Evolutionary conservation across 2,113 vertebrate genomes (phyloP), one percentile per base, ranked within the genome.

Genomic region (Neodon shergylaensis): DNA sequence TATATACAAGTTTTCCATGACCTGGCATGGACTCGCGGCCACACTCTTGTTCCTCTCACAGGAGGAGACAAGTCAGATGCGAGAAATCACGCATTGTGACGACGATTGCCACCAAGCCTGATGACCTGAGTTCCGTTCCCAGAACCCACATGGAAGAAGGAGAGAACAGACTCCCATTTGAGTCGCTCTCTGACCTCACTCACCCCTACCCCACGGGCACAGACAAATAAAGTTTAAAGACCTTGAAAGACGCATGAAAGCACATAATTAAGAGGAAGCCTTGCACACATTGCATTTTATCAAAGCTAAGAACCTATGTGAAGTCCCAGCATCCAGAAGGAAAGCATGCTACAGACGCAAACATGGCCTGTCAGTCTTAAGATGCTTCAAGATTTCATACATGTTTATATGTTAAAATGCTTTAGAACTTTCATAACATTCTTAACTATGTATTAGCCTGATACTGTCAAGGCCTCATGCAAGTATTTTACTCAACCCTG

Each of bases 291-390:
- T 85, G 14, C 22, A 72, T 49, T 81, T 92, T 78, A 70, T 31
- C 31, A 65, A 49, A 88, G 84, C 79, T 76, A 72, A 96, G 61
- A 96, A 84, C 7, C 21, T n/a, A 72, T 58, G 26, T n/a, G 58
- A 79, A 94, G 42, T 31, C 28, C 21, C 17, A 49, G 31, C 47
- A 88, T 68, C 76, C 49, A 73, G 17, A 79, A 94, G 72, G 47
- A 91, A 81, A 70, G 54, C 31, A 61, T 12, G 21, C n/a, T 28
- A 61, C 47, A 33, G 28, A 74, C 78, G 8, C 77, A 82, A 33
- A 21, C 70, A 77, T 44, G 47, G 33, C 31, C 65, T 22, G n/a
- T 36, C 65, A 88, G 31, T 52, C 72, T 93, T 81, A 92, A 79
- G 39, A 66, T n/a, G 39, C 49, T 42, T 78, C 4, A 13, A 78